Evolutionary conservation across 2,113 vertebrate genomes (phyloP), one percentile per base, ranked within the genome.

Genomic region (Nycticebus coucang): DNA sequence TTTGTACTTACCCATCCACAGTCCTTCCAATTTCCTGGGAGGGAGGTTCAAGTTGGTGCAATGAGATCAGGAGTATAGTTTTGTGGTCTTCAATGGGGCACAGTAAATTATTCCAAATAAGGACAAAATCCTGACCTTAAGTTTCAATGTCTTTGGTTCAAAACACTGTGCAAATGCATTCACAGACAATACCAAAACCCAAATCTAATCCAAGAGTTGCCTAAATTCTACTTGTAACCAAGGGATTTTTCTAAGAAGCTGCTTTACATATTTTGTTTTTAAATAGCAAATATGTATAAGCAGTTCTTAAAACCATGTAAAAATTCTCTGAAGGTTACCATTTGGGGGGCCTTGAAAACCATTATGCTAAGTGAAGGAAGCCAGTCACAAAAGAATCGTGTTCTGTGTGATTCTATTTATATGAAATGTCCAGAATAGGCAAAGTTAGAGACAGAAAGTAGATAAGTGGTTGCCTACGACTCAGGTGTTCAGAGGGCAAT

Each of bases 271-370:
- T 66, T 10, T 69, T 28, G 50, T 72, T 96, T 90, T 71, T 62
- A 96, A 91, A 77, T 17, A 77, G 60, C 22, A 69, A 91, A 50
- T 26, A 69, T 3, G 6, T 88, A 2, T 21, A 79, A 41, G 37
- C 10, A 35, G 3, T 68, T 92, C 64, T 89, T 33, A 82, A 86
- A 90, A 69, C 3, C 37, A 87, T 22, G 85, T 50, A 74, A 92
- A 94, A 92, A 71, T 72, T 85, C 35, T 93, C 26, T 84, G 60
- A 69, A 41, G 53, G 15, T 91, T 82, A 41, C 30, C 22, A 45
- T 92, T 96, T 95, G 77, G 71, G 79, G 12, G 62, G 80, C 7
- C 41, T 82, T 89, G 50, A 86, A 94, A 94, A 83, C 50, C 50
- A 94, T 9, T 26, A 75, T 13, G 12, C 74, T 89, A 69, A 57